These are phyloP conservation scores for Willowsia nigromaculata DNA, from an alignment of 2,888 invertebrate genomes.

Conservation along the genomic window DNA sequence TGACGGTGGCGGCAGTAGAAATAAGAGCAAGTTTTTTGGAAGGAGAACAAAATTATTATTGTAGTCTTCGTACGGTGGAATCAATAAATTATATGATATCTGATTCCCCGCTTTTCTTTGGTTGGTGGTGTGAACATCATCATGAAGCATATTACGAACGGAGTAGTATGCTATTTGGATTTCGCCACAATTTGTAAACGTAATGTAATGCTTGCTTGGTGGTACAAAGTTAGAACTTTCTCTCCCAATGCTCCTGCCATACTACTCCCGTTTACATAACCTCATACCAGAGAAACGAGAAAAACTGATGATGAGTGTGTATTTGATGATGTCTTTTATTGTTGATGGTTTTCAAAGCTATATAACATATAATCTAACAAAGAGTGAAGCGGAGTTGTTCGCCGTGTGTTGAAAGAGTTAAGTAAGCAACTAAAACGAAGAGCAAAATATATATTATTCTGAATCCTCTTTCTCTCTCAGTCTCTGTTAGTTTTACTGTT, in stretches of 20 bases:
- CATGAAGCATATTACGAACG: conserved; percentile 29
- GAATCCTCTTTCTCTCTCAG: conserved; percentile 28
- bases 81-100: conserved; percentile 67
- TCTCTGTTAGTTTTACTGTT: conserved; percentile 36
- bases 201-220: neutral
- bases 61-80: conserved; percentile 44
- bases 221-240: neutral
- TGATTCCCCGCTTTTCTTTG: conserved; percentile 57
- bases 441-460: conserved; percentile 43
- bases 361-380: conserved; percentile 20
- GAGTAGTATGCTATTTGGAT: conserved; percentile 6
- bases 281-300: neutral
- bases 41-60: conserved; percentile 60
- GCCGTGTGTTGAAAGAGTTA: conserved; percentile 23
- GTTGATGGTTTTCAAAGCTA: conserved; percentile 21
- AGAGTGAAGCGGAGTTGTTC: conserved; percentile 35
- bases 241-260: neutral
- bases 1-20: neutral
- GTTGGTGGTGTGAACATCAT: conserved; percentile 41
- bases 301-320: conserved; percentile 56
- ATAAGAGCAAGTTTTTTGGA: conserved; percentile 53
- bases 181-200: conserved; percentile 49
- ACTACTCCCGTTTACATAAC: neutral
- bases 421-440: conserved; percentile 57
- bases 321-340: conserved; percentile 66